Evolutionary conservation across 1,140 invertebrate species (phyloP).

Genomic region (Yoshiicerus persimilis): DNA sequence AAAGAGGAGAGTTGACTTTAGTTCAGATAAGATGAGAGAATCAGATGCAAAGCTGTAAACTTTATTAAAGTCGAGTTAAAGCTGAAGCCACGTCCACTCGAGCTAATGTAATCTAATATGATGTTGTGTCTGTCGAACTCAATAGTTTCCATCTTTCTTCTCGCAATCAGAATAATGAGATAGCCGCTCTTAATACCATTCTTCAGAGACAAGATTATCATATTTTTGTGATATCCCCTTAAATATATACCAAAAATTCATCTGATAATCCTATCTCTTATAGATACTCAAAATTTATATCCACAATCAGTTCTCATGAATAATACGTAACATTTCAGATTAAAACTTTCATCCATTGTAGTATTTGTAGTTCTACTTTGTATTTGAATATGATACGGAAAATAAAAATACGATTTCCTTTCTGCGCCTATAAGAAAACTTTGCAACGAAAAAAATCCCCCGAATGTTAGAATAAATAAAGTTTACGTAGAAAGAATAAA

Average conservation of each 20-base stretch:
- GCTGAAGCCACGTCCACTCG: not conserved
- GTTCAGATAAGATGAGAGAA: not conserved
- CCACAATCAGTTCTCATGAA: not conserved
- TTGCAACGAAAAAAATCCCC: not conserved
- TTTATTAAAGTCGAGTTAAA: not conserved
- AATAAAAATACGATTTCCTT: too few species aligned
- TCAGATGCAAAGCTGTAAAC: constrained; percentile 7
- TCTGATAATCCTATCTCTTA: not conserved
- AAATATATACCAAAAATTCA: not conserved
- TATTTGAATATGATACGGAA: not conserved
- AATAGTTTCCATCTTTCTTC: constrained; percentile 6
- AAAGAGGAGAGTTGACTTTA: not conserved
- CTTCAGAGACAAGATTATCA: not conserved
- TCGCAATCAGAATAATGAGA: constrained; percentile 11
- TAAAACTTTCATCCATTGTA: not conserved
- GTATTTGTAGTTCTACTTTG: not conserved
- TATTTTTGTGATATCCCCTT: not conserved
- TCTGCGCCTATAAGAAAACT: too few species aligned
- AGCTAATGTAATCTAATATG: constrained; percentile 19
- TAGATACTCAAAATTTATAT: too few species aligned
- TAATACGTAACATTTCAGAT: too few species aligned
- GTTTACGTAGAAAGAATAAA: not conserved
- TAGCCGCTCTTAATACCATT: not conserved
- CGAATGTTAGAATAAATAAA: not conserved
- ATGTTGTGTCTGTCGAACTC: not conserved